Percentiles rank a stretch among this genome's conserved stretches.
Conservation (phyloP, 2,113 vertebrate species). For the Nesoenas mayeri region DNA sequence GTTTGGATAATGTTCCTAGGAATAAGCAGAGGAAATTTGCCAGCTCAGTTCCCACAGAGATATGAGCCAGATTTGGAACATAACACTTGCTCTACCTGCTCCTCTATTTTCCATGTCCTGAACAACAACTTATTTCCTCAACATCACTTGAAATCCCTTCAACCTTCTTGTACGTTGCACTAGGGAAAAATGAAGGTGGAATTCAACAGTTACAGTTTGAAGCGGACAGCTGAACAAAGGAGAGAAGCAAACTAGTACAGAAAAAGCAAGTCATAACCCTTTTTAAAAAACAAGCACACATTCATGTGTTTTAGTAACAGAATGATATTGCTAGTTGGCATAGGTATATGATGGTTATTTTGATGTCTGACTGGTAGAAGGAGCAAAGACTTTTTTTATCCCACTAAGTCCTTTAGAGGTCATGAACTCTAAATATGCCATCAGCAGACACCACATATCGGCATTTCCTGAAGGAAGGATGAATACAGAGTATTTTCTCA, state of each 20-base stretch:
- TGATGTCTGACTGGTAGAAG: neutral
- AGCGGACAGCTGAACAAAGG: neutral
- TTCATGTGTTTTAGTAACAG: neutral
- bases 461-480: neutral
- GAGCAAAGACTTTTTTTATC: rapidly evolving
- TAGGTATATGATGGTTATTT: neutral
- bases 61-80: neutral
- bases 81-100: neutral
- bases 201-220: neutral
- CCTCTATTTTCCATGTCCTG: neutral
- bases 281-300: neutral
- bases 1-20: neutral
- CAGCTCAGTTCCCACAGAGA: neutral
- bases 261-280: neutral
- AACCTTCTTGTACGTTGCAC: neutral
- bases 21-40: neutral
- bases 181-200: neutral
- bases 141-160: neutral
- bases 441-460: neutral
- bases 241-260: neutral
- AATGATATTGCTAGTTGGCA: neutral
- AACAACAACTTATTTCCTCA: neutral
- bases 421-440: neutral
- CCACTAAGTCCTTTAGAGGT: neutral
- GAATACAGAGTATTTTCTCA: neutral